Base-by-base conservation (phyloP, 2,888 invertebrate genomes). In the Yponomeuta cagnagella region DNA sequence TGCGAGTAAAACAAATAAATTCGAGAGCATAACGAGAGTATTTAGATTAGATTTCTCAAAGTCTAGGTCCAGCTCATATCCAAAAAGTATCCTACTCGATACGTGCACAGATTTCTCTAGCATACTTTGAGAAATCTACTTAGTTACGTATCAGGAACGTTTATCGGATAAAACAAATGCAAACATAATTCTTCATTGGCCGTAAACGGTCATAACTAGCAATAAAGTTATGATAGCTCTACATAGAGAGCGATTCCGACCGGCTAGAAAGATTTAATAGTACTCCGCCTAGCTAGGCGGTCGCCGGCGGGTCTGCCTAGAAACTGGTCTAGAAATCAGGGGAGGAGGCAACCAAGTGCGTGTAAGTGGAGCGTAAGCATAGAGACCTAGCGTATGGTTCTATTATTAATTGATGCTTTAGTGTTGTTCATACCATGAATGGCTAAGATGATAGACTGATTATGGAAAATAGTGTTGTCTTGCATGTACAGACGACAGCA, bases 261-360 rank as follows among this genome's bases (percentile, higher is more conserved):
- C 52, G 52, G 52, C 15, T 58, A 58, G 52, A 58, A 58, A 58
- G 52, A 58, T 58, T 12, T 58, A 43, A 43, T 43, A 8, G 43
- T 43, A 43, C 8, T 52, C 33, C 33, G 30, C 65, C 33, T 65
- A 31, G 30, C 33, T 65, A 31, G 30, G 30, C 33, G 4, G 33
- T 43, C 43, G 31, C 33, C 65, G 31, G 30, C 30, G 65, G 72
- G 71, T 72, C 72, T 58, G 77, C 75, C 76, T 80, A 79, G 80
- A 83, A 82, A 84, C 80, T 78, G 70, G 75, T 74, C 75, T 81
- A 86, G 86, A 86, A 84, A 85, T 80, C 82, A 74, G 76, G 79
- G 81, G 79, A 79, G 77, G 74, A 72, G 78, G 72, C 72, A 73
- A 37, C 9, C 48, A 31, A 30, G 70, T 52, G 65, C 71, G 58